Percentiles rank a stretch among this genome's conserved stretches.
Conservation (phyloP, 2,113 vertebrate species). For the Pangasianodon hypophthalmus region DNA sequence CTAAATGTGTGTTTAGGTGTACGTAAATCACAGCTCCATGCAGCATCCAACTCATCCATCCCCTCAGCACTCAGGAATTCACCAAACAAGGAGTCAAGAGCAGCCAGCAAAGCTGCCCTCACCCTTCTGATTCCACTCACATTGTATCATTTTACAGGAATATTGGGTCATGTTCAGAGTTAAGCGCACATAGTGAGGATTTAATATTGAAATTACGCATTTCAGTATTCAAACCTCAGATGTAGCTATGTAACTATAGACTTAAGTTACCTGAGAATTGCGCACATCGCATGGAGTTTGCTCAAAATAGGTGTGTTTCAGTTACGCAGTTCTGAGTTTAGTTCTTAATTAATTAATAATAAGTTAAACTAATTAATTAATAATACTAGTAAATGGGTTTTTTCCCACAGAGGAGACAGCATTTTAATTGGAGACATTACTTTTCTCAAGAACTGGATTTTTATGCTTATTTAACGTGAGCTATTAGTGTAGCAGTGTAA, state of each 20-base stretch:
- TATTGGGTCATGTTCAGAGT: neutral
- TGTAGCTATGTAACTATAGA: neutral
- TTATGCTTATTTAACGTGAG: neutral
- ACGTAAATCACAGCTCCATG: constrained; percentile 54
- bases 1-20: neutral
- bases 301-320: neutral
- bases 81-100: constrained; percentile 68
- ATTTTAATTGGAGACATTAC: neutral
- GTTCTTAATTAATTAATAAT: neutral
- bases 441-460: neutral
- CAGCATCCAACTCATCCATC: constrained; percentile 3
- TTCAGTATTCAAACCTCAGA: neutral
- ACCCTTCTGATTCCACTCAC: constrained; percentile 22
- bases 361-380: neutral
- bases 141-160: constrained; percentile 5
- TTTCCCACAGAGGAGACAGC: neutral
- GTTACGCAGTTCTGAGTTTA: too few species aligned
- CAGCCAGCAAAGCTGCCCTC: constrained; percentile 31
- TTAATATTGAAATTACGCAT: neutral
- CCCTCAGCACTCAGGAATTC: constrained; percentile 59
- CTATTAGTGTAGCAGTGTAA: neutral
- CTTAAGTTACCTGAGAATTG: neutral
- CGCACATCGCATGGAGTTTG: neutral
- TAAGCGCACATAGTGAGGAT: neutral
- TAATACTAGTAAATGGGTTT: neutral